Base-by-base conservation (phyloP, 2,797 vertebrate genomes). In the Lepus oiostolus region DNA sequence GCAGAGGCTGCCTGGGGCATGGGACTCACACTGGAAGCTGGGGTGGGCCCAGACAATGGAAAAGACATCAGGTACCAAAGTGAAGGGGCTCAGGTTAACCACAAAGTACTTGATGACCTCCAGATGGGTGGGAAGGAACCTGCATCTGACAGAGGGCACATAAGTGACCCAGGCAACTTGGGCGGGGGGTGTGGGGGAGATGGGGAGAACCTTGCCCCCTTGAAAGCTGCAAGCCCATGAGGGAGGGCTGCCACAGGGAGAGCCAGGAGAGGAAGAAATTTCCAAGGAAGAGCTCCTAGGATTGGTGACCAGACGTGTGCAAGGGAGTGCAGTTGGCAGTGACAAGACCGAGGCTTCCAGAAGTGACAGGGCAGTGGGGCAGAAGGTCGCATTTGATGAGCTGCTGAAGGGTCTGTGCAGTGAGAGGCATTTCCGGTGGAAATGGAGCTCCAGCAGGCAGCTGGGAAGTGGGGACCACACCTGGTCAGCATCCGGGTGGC, bases 11-110 rank as follows among this genome's bases (percentile, higher is more conserved):
- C 50, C 42, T 52, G 67, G 3, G 4, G 22, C 52, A 22, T 6
- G 28, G 22, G 10, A 35, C 50, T 3, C 2, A 1, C 9, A 35
- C 52, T 71, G 13, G 63, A 71, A 38, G 10, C 16, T 26, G 14
- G 54, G 2, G 0, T 24, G 58, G 14, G 35, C 28, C 7, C n/a
- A 21, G 2, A n/a, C 0, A 14, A 65, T 4, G 7, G 17, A 22
- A 87, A 96, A 77, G 4, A 22, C 19, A 85, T 54, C 52, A 47
- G 30, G 68, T 24, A 50, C 54, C 63, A 71, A 92, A 58, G 42
- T 38, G 16, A 90, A 50, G 26, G 22, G 9, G 6, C 68, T 72
- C 16, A 35, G 30, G 17, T 19, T 70, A 79, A 74, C 21, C 70
- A 70, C 7, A 47, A 30, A 83, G 24, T 17, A 28, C 60, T 42